A percentile compares a stretch with the other conserved stretches of the same genome.
Evolutionary conservation across 1,140 invertebrate genomes (phyloP).

Genomic region (Adoxophyes honmai): DNA sequence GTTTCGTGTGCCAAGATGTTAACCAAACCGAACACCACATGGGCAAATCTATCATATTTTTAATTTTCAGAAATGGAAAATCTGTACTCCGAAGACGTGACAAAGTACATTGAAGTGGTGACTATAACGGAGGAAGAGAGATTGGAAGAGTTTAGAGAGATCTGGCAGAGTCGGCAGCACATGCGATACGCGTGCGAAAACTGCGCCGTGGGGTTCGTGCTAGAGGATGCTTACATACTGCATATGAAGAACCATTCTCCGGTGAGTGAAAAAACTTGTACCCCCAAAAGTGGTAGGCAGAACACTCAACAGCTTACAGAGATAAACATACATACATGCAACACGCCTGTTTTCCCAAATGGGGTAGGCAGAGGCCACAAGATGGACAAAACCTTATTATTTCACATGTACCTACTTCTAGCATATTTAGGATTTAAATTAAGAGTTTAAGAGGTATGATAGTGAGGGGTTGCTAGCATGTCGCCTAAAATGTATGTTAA

Average conservation of each 20-base stretch:
- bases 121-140: constrained; percentile 40
- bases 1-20: too few relatives aligned
- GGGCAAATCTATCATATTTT: too few relatives aligned
- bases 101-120: constrained; percentile 39
- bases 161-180: constrained; percentile 26
- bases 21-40: too few relatives aligned
- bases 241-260: constrained; percentile 40
- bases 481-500: too few relatives aligned
- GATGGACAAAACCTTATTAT: neutral
- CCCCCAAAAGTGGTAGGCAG: too few relatives aligned
- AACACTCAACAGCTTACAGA: neutral
- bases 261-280: constrained; percentile 23
- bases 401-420: neutral
- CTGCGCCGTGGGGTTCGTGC: constrained; percentile 39
- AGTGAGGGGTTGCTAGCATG: too few relatives aligned
- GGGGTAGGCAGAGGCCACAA: neutral
- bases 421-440: too few relatives aligned
- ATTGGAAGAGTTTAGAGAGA: constrained; percentile 25
- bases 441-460: neutral
- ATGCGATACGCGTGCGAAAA: constrained; percentile 37
- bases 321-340: neutral
- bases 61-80: constrained; percentile 2
- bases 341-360: neutral
- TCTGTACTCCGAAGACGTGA: constrained; percentile 34
- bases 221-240: constrained; percentile 34